Evolutionary conservation across 2,888 invertebrate species (phyloP), one percentile per base, ranked within the genome.

Genomic region (Cataglyphis cursor): DNA sequence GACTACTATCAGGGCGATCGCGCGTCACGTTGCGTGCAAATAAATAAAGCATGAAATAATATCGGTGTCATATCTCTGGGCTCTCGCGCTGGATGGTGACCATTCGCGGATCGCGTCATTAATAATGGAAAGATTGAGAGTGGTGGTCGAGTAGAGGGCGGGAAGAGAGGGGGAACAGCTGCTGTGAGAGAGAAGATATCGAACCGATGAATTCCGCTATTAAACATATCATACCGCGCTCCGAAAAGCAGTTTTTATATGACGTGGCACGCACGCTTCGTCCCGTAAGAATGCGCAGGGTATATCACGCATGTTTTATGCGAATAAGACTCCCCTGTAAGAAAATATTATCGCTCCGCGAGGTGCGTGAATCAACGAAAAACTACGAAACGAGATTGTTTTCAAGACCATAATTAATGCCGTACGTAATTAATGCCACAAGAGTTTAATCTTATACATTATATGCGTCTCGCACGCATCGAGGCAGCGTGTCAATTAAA

Each of bases 21-120:
- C 89, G 87, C 85, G 88, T 88, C 87, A 84, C 86, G 81, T 88
- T 80, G 88, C 91, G 91, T 91, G 90, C 92, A 90, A 92, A 92
- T 91, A 91, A 92, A 92, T 92, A 91, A 91, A 89, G 87, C 85
- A 88, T 87, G 88, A 89, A 89, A 89, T 90, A 90, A 87, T 90
- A 90, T 92, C 90, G 81, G 88, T 87, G 88, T 86, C 88, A 91
- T 92, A 91, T 92, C 86, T 82, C 35, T 44, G 35, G 86, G 86
- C 89, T 85, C 83, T 85, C 78, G 83, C 82, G 82, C 84, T 73
- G 89, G 86, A 82, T 83, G 91, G 88, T 91, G 91, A 91, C 90
- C 90, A 85, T 84, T 75, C 85, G 84, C 82, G 86, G 89, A 89
- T 87, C 87, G 84, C 82, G 89, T 89, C 91, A 92, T 92, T 92